Percentiles rank a stretch among this genome's conserved stretches.
Evolutionary conservation across 2,113 vertebrate species (phyloP).

Genomic region (Xenopus laevis): DNA sequence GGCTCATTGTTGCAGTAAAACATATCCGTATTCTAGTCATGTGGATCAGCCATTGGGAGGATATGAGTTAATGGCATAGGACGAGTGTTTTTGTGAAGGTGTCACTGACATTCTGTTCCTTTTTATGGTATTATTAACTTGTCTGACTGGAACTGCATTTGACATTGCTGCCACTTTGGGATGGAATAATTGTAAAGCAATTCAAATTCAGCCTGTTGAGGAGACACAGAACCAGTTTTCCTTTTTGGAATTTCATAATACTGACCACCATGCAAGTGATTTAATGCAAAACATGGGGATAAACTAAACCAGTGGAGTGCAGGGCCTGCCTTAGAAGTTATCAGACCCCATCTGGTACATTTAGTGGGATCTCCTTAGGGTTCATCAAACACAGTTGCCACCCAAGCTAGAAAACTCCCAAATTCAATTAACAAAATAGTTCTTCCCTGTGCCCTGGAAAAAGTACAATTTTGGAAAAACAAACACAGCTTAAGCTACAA

Average conservation of each 20-base stretch:
- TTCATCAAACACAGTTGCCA: no score
- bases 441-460: no score
- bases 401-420: no score
- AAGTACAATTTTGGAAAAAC: no score
- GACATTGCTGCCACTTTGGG: constrained; percentile 23
- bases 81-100: constrained; percentile 28
- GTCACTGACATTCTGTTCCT: constrained; percentile 28
- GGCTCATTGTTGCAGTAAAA: constrained; percentile 4
- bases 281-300: neutral
- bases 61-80: constrained; percentile 29
- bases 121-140: constrained; percentile 38
- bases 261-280: neutral
- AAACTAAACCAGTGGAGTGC: no score
- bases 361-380: no score
- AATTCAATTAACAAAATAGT: no score
- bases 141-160: constrained; percentile 31
- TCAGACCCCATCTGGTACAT: no score
- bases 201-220: neutral
- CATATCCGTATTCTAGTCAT: constrained; percentile 31
- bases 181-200: constrained; percentile 30
- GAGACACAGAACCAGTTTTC: constrained; percentile 2
- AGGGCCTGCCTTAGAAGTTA: no score
- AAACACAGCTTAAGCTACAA: no score
- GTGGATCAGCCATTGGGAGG: constrained; percentile 26
- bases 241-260: neutral